These are phyloP conservation scores for Muntiacus reevesi DNA, from an alignment of 2,113 vertebrate genomes.

Conservation along the genomic window DNA sequence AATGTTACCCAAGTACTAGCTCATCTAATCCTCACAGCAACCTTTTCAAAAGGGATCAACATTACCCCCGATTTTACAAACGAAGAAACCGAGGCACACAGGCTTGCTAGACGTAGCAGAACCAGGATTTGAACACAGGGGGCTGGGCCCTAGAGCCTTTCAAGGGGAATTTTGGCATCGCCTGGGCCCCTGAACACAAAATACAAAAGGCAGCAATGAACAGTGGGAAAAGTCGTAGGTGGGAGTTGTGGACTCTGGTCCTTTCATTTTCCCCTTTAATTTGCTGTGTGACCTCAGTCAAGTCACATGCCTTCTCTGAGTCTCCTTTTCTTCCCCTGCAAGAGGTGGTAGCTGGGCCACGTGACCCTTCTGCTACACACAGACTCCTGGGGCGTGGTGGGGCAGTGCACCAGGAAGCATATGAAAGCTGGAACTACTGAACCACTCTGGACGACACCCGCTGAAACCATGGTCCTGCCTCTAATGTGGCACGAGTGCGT, in stretches of 20 bases:
- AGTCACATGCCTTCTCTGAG: not conserved
- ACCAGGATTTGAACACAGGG: not conserved
- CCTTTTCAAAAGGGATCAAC: not conserved
- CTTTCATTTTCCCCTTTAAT: not conserved
- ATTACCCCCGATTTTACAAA: not conserved
- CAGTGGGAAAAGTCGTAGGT: not conserved
- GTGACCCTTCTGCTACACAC: not conserved
- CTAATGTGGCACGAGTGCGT: not conserved
- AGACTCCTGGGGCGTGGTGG: not conserved
- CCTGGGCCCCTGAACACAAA: not conserved
- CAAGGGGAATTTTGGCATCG: not conserved
- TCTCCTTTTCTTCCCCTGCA: not conserved
- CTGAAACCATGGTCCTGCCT: not conserved
- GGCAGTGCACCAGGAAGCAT: not conserved
- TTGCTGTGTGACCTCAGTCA: not conserved
- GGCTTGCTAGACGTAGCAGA: not conserved
- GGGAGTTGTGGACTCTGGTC: not conserved
- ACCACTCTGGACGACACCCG: not conserved
- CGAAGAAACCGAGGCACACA: not conserved
- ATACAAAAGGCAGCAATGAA: not conserved
- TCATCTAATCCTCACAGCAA: not conserved
- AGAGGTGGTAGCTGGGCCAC: not conserved
- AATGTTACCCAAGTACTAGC: not conserved
- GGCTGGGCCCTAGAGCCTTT: not conserved
- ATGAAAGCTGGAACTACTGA: not conserved